Evolutionary conservation across 1,140 invertebrate species (phyloP), one percentile per base, ranked within the genome.

Genomic region (Drosophila aff.): DNA sequence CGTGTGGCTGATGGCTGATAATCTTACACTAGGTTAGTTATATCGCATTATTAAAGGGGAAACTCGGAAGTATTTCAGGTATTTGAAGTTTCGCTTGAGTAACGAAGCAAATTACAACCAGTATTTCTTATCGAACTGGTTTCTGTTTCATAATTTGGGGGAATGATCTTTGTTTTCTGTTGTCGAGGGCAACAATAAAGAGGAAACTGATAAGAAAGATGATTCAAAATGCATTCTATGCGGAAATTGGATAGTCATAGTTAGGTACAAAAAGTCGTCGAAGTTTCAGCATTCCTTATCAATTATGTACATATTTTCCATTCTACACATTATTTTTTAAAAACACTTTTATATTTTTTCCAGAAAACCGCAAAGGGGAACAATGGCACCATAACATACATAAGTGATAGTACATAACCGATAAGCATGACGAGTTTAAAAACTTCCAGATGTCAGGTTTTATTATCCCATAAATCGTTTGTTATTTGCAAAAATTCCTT

Each of bases 21-120:
- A 67, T 67, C 65, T 71, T 71, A 33, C 31, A 43, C 67, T 71
- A 71, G 67, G 67, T 71, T 71, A 71, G 67, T 71, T 71, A 71
- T 71, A 31, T 18, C 15, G 49, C 28, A 23, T 67, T 23, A 21
- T 31, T 68, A 52, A 23, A n/a, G 21, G 40, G n/a, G 59, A 13
- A 64, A 64, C 33, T 64, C 9, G 49, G 33, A 52, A 64, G 46
- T 43, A 49, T 15, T 38, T 15, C 7, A 16, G 31, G 9, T 50
- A 41, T 6, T 46, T 41, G 4, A 23, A 40, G 21, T n/a, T 26
- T 57, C 21, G 15, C 21, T 40, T 26, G 36, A 40, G 21, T 26
- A 23, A 40, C 53, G 11, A 38, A 38, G n/a, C 18, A 23, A 55
- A 40, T 40, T 23, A 16, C 18, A 55, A 23, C 2, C 36, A n/a